phyloP scores from a whole-genome alignment of 53 echinoderm and acorn worm species.

The Holothuria leucospilota region DNA sequence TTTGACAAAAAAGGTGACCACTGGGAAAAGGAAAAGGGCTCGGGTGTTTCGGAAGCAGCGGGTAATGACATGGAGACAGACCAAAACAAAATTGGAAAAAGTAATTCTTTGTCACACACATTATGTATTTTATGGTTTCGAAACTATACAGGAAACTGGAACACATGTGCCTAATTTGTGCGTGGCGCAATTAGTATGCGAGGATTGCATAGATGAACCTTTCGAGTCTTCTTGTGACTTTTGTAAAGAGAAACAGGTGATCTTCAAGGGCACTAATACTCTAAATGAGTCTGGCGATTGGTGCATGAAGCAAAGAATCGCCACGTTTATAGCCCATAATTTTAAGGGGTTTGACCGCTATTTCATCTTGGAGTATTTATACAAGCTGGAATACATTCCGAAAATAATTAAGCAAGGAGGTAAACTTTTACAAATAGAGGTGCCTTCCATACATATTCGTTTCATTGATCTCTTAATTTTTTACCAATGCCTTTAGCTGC shows the following conservation, averaged over 20 bases:
- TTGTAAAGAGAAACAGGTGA: slow-evolving; percentile 17
- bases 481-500: slow-evolving; percentile 52
- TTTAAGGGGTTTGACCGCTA: slow-evolving; percentile 30
- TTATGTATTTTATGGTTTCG: slow-evolving; percentile 25
- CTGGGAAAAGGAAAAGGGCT: background rate
- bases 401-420: slow-evolving; percentile 51
- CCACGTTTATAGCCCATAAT: slow-evolving; percentile 57
- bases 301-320: background rate
- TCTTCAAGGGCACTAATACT: slow-evolving; percentile 30
- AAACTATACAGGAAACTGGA: slow-evolving; percentile 48
- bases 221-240: slow-evolving; percentile 19
- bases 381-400: slow-evolving; percentile 29
- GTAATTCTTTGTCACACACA: background rate
- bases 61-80: background rate
- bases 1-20: slow-evolving; percentile 14
- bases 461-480: slow-evolving; percentile 63
- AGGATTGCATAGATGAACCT: slow-evolving; percentile 18
- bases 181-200: slow-evolving; percentile 52
- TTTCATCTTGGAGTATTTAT: slow-evolving; percentile 50
- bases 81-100: background rate
- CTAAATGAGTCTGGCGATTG: slow-evolving; percentile 51
- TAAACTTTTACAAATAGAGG: slow-evolving; percentile 41
- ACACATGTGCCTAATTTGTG: slow-evolving; percentile 52
- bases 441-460: background rate
- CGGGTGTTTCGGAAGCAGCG: slow-evolving; percentile 31